Evolutionary conservation across 2,888 invertebrate genomes (phyloP).

Genomic region (Hypolimnas misippus): DNA sequence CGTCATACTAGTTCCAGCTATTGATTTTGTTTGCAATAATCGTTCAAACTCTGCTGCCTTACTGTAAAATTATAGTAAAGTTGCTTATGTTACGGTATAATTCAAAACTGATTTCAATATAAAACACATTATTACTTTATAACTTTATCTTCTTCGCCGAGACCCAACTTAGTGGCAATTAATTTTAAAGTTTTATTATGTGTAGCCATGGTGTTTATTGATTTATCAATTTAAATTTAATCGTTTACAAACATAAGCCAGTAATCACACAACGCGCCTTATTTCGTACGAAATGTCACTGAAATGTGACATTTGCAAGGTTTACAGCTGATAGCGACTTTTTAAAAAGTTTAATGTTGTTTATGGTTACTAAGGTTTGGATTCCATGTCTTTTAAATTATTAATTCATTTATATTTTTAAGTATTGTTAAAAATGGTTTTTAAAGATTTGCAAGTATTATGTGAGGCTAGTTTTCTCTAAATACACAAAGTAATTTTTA

Average conservation of each 20-base stretch:
- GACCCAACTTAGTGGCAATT: constrained; percentile 70
- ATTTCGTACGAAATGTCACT: constrained; percentile 8
- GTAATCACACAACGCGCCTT: neutral
- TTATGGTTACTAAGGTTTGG: neutral
- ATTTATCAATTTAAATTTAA: constrained; percentile 5
- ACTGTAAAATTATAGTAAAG: constrained; percentile 56
- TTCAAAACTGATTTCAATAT: no score
- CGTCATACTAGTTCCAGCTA: constrained; percentile 72
- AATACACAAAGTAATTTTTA: no score
- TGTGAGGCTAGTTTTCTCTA: no score
- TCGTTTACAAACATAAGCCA: neutral
- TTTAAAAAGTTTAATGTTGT: constrained; percentile 1
- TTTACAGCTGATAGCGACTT: constrained; percentile 5
- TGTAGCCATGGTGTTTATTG: constrained; percentile 56
- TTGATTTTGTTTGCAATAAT: constrained; percentile 73
- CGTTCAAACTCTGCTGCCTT: constrained; percentile 83
- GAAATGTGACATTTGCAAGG: neutral
- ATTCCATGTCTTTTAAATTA: neutral
- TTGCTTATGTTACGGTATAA: no score
- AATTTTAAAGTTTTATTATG: constrained; percentile 63
- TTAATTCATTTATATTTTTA: no score
- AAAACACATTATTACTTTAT: constrained; percentile 57
- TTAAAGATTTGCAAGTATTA: no score
- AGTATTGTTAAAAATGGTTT: no score
- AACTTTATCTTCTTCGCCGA: constrained; percentile 69